Base-by-base conservation (phyloP, 2,797 vertebrate genomes). In the Lithobates sylvaticus region DNA sequence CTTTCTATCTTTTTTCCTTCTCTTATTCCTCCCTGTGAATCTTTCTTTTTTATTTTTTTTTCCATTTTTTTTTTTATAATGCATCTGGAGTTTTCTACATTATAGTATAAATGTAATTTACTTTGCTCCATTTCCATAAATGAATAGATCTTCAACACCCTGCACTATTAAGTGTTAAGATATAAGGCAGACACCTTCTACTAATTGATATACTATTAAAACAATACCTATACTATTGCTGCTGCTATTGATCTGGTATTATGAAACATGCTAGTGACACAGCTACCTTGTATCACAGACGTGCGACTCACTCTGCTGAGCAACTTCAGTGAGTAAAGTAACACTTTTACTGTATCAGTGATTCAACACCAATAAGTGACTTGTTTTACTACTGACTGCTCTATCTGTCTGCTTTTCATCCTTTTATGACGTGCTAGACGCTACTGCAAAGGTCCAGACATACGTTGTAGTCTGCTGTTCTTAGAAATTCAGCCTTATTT, bases 1-100 rank as follows among this genome's bases (percentile, higher is more conserved):
- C 89, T 80, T 91, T 91, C 84, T 88, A 61, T 78, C 32, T 65
- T 81, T 76, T 76, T 81, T 74, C 34, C 3, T 23, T 34, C 54
- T 54, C 68, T 50, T 61, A 61, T 61, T 44, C 67, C 42, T 21
- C 54, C 58, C 10, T 42, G 21, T 26, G 13, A 27, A 36, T 23
- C 5, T 44, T 70, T 39, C 26, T 29, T 54, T 16, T 50, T 13
- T 18, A 21, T 47, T 27, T 39, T 39, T 39, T 39, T 39, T 39
- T n/a, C 29, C 8, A 0, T 47, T 32, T 6, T 64, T 67, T 50
- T 23, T 10, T 12, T 27, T 12, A 67, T 10, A 29, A 67, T 29
- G n/a, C 26, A 61, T 64, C 74, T 50, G 13, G 6, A 18, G 47
- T 21, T 34, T 34, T 32, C 18, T 61, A n/a, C 7, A 18, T 54